A percentile compares a stretch with the other conserved stretches of the same genome.
These are phyloP conservation scores for Drosophila subobscura DNA, from an alignment of 1,140 invertebrate genomes.

Conservation along the genomic window DNA sequence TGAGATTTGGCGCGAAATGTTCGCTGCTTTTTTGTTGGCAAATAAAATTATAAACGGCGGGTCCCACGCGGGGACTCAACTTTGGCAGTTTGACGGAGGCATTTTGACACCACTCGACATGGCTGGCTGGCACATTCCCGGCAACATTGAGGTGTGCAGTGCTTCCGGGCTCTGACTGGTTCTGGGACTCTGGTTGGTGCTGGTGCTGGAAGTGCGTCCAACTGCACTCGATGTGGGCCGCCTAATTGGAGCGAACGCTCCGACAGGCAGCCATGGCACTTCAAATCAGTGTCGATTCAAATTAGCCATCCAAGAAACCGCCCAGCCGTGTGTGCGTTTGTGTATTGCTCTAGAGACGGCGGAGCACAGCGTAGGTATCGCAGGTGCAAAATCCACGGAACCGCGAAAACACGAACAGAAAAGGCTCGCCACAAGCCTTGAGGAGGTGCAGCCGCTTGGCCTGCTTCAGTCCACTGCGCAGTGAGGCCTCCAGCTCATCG, in stretches of 20 bases:
- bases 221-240: conserved; percentile 22
- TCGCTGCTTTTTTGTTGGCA: conserved; percentile 23
- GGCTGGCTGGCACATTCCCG: conserved; percentile 16
- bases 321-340: not conserved
- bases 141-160: conserved; percentile 7
- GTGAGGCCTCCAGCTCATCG: conserved; percentile 54
- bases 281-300: conserved; percentile 27
- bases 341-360: conserved; percentile 17
- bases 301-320: conserved; percentile 5
- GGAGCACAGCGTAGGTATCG: conserved; percentile 56
- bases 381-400: conserved; percentile 63
- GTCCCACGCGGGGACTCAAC: conserved; percentile 10
- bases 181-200: conserved; percentile 1
- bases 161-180: not conserved
- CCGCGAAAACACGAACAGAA: conserved; percentile 66
- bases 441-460: conserved; percentile 37
- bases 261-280: not conserved
- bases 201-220: conserved; percentile 25
- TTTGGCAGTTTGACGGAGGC: conserved; percentile 29
- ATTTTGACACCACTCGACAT: conserved; percentile 32
- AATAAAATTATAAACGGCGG: conserved; percentile 37
- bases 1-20: conserved; percentile 75
- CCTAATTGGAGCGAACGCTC: conserved; percentile 34
- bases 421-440: conserved; percentile 45
- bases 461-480: conserved; percentile 36